These are phyloP conservation scores for Epinotia nisella DNA, from an alignment of 2,888 invertebrate genomes.

Conservation along the genomic window DNA sequence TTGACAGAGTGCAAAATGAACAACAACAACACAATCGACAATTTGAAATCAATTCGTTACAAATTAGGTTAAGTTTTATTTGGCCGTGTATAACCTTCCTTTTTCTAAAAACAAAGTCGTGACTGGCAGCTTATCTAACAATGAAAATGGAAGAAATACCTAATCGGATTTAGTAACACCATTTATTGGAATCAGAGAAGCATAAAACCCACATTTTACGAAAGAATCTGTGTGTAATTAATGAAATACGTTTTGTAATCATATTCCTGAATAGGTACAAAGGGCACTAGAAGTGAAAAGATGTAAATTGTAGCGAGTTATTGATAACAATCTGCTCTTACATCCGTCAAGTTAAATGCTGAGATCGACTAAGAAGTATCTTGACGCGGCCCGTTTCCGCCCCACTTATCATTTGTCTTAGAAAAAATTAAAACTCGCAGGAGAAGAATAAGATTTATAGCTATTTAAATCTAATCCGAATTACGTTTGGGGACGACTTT, in stretches of 20 bases:
- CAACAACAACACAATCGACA: too few relatives aligned
- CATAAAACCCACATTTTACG: conserved; percentile 14
- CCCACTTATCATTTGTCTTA: conserved; percentile 60
- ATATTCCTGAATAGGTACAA: background rate
- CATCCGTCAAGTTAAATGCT: conserved; percentile 50
- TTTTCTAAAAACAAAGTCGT: conserved; percentile 28
- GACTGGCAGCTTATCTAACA: conserved; percentile 35
- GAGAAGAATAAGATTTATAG: conserved; percentile 61
- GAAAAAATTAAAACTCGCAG: conserved; percentile 56
- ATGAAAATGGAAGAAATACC: conserved; percentile 16
- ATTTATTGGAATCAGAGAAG: conserved; percentile 33
- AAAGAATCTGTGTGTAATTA: background rate
- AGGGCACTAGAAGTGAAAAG: background rate
- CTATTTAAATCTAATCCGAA: conserved; percentile 55
- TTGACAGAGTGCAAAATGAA: background rate
- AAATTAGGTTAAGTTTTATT: too few relatives aligned
- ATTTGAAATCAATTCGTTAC: conserved; percentile 22
- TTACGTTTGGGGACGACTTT: conserved; percentile 42
- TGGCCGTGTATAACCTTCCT: conserved; percentile 14
- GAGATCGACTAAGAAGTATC: conserved; percentile 51
- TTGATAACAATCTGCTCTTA: conserved; percentile 45
- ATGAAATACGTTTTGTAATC: background rate
- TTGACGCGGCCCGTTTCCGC: conserved; percentile 50
- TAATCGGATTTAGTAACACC: conserved; percentile 26
- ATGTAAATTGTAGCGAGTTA: background rate